Base-by-base conservation (phyloP, 2,797 vertebrate species). In the Rhinophrynus dorsalis region DNA sequence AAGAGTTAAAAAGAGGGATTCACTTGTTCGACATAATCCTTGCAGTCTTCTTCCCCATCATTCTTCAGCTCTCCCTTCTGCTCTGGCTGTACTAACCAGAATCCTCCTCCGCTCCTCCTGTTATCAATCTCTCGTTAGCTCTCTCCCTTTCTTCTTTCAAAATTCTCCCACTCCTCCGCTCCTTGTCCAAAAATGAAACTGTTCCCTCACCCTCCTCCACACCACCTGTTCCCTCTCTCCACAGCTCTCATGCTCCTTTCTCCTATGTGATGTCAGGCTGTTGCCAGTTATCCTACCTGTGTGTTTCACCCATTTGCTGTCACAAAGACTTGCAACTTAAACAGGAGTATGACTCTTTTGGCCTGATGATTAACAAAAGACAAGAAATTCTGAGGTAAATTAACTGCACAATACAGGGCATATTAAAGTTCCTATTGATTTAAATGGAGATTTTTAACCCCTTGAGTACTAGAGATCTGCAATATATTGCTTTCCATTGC, bases 201-300 rank as follows among this genome's bases (percentile, higher is more conserved):
- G 69, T 64, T 51, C 58, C 38, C 68, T 76, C 68, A 66, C 61
- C 67, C 67, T 71, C 74, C 56, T 74, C 71, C 71, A 59, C 62
- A 73, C 69, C 69, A 73, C 61, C 69, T 73, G 69, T 66, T 73
- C 44, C 8, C 69, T 59, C 33, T 51, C 23, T 66, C 35, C 45
- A 32, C 48, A 24, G 26, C 27, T 58, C 21, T 52, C 54, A 65
- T 20, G 44, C 55, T 52, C 45, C 42, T 26, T 40, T 58, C 54
- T 57, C 44, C 18, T 44, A 8, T 33, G 38, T 44, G 23, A 40
- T 61, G 57, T 27, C 67, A 69, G 29, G 32, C 47, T 29, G 24
- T 48, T 51, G 33, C 47, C 44, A 13, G 50, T 17, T 32, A 30
- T 18, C 50, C 58, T 45, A 47, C 68, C 60, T 57, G 26, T 24